Evolutionary conservation across 1,140 invertebrate genomes (phyloP).

Genomic region (Drosophila guanche): DNA sequence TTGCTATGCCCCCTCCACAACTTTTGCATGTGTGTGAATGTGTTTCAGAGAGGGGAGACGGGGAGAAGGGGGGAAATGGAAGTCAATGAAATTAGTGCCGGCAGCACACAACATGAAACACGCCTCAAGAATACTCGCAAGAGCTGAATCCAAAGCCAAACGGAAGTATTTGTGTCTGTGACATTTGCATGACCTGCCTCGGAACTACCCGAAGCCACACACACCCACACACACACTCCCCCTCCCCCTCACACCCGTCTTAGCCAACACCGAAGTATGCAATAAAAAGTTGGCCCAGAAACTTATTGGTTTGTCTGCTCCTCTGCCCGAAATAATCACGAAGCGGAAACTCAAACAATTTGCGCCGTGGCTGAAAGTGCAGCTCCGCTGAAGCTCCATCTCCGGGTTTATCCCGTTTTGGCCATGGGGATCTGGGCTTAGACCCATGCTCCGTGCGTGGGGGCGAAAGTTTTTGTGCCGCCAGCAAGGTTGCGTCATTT

Average conservation of each 20-base stretch:
- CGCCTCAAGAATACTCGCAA: constrained; percentile 6
- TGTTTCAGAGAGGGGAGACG: not conserved
- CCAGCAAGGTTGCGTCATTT: constrained; percentile 7
- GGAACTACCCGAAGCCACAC: not conserved
- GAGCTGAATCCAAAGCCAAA: constrained; percentile 15
- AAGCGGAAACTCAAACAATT: constrained; percentile 71
- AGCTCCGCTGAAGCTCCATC: constrained; percentile 16
- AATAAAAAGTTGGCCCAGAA: constrained; percentile 55
- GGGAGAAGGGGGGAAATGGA: constrained; percentile 19
- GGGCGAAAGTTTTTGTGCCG: constrained; percentile 24
- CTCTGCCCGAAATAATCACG: constrained; percentile 52
- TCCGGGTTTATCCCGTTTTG: constrained; percentile 35
- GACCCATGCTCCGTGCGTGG: constrained; percentile 31
- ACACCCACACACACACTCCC: not conserved
- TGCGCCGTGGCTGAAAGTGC: constrained; percentile 39
- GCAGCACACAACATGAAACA: constrained; percentile 8
- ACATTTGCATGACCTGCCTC: constrained; percentile 63
- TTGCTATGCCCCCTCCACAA: constrained; percentile 17
- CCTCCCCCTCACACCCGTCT: not conserved
- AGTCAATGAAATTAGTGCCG: constrained; percentile 78
- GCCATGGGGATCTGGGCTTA: constrained; percentile 39
- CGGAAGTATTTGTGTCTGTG: constrained; percentile 70
- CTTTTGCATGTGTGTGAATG: constrained; percentile 30
- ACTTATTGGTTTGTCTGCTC: constrained; percentile 51
- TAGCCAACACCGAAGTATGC: constrained; percentile 23